Evolutionary conservation across 2,113 vertebrate genomes (phyloP), one percentile per base, ranked within the genome.

Genomic region (Anarrhichthys ocellatus): DNA sequence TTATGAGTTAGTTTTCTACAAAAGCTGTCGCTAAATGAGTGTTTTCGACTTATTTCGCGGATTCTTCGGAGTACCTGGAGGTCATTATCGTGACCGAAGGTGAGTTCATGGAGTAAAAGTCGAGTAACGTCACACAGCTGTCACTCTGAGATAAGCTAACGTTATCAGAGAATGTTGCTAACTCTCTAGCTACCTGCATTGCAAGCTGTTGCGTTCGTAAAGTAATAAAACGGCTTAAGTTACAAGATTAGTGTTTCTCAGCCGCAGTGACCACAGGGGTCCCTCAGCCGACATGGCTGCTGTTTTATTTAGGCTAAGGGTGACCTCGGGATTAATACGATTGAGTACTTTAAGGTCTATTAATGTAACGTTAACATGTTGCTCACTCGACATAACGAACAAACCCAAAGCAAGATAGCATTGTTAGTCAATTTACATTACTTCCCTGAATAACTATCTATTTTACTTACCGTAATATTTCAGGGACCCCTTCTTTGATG

Each of bases 1-100:
- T 76, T 75, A 91, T 90, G 87, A 10, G 36, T 75, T 82, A 46
- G 18, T 63, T 81, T 42, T 63, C 8, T 4, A 8, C 11, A 4
- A 8, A 34, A 59, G 1, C 14, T 36, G 5, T 0, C 11, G 0
- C 10, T 86, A 94, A 92, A 96, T 96, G 95, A 96, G 92, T 56
- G 84, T 95, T 13, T 95, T 95, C 79, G 95, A 96, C 44, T 89
- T 95, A n/a, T 95, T 96, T 69, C 95, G 95, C 13, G 95, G 94
- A 0, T 95, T 95, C 83, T 95, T 96, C 50, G 91, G 93, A 3
- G 89, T 92, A 3, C 94, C 94, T 1, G 93, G 94, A 73, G 91
- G 91, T 5, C 80, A 73, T 11, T 74, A 92, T 40, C 79, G 79
- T 42, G 90, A 84, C 67, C 86, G 78, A 75, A 93, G 94, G 95